Base-by-base conservation (phyloP, 2,888 invertebrate genomes). In the Oxyteleia sp. region DNA sequence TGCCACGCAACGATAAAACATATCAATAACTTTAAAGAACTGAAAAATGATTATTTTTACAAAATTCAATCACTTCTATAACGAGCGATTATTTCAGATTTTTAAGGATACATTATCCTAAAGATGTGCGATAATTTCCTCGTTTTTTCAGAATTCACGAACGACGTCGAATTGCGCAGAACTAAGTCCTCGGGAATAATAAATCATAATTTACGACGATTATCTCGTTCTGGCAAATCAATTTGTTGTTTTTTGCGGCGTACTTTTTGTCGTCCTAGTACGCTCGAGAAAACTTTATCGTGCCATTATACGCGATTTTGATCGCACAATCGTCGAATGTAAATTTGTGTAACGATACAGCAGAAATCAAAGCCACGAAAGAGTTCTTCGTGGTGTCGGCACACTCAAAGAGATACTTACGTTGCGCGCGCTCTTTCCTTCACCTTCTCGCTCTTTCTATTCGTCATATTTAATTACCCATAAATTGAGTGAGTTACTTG, bases 401-500 rank as follows among this genome's bases (percentile, higher is more conserved):
- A 32, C 41, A 78, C 59, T 87, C 87, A 86, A 87, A 88, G 85
- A 49, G 69, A 75, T 71, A 53, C 61, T 63, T 53, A 38, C 45
- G 41, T 75, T 47, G 59, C 75, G 51, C 55, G 69, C 45, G 53
- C 78, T 83, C 80, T 84, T 69, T 53, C 57, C 47, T 59, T 20
- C 4, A 26, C 63, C 59, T 71, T 66, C 76, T 43, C 63, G n/a
- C 66, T 76, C 76, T 55, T 55, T 76, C 85, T 68, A 86, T 86
- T 79, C 84, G 83, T 87, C 87, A 86, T 85, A 85, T 87, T 89
- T 88, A 87, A 88, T 89, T 86, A 86, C 80, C 84, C 84, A 84
- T 87, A 85, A 87, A 87, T 86, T 88, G 84, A 74, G 47, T 75
- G 59, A 74, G 45, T 64, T 59, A 78, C 32, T 79, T 45, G 59